These are phyloP conservation scores for Pelmatolapia mariae DNA, from an alignment of 2,113 vertebrate species.

Conservation along the genomic window DNA sequence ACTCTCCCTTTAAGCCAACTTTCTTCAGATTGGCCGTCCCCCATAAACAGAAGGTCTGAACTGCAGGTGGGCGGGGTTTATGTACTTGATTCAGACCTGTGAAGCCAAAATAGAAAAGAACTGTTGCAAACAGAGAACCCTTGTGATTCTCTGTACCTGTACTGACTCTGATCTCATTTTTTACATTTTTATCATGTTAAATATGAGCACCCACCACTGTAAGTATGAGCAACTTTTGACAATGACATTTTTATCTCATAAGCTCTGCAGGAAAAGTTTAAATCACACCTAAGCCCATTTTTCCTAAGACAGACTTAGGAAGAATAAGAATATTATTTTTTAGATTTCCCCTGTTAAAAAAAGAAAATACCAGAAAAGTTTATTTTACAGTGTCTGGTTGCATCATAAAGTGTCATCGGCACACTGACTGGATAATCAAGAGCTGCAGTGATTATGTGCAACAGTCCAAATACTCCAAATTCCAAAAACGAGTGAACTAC, in stretches of 20 bases:
- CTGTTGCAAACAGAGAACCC: neutral
- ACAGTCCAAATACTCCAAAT: neutral
- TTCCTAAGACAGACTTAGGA: neutral
- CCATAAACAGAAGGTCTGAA: neutral
- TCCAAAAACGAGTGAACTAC: neutral
- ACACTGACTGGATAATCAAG: neutral
- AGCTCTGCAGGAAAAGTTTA: neutral
- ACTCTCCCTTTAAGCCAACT: neutral
- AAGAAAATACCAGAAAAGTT: accelerated
- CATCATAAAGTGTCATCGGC: neutral
- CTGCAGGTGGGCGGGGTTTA: neutral
- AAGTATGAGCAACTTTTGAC: neutral
- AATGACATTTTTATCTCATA: neutral
- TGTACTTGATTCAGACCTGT: neutral
- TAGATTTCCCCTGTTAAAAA: neutral
- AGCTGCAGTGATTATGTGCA: neutral
- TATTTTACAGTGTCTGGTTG: neutral
- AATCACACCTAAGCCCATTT: accelerated
- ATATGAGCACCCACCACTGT: neutral
- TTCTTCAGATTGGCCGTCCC: accelerated
- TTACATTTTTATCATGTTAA: neutral
- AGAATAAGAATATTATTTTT: neutral
- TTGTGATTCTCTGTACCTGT: neutral
- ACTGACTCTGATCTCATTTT: accelerated
- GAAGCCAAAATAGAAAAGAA: neutral